Evolutionary conservation across 2,888 invertebrate genomes (phyloP), one percentile per base, ranked within the genome.

Genomic region (Onchidella celtica): DNA sequence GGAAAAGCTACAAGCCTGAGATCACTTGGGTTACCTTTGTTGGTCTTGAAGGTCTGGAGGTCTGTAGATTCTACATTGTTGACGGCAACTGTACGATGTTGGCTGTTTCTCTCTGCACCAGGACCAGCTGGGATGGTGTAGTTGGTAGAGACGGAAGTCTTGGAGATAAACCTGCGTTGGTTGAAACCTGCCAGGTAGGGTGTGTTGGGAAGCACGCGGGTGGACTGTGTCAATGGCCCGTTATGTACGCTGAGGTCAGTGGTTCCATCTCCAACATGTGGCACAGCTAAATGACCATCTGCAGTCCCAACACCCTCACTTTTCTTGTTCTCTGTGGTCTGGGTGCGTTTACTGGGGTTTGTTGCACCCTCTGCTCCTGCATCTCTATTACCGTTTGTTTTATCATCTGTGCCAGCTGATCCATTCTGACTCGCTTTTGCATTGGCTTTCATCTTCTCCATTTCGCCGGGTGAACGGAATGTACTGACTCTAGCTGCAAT

Each of bases 51-150:
- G 21, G 88, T 87, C 85, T 87, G 86, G 69, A 90, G 86, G 76
- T 90, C 90, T 24, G 89, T 87, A 17, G 88, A 88, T 82, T 90
- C 90, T 34, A 90, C 89, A 70, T 89, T 90, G 85, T 86, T 89
- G 17, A 89, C 89, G 38, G 87, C 84, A 29, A 89, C 72, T 6
- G 86, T 81, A 11, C 87, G 88, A 24, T 81, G 79, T 47, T 84
- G 84, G 63, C 40, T 57, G 66, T 79, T 83, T 38, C 69, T 61
- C 2, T 81, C 81, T 24, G 85, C 85, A 1, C 81, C 14, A 24
- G 77, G 55, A 32, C 86, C 85, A 34, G 81, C 57, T 57, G 90
- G 89, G 57, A 90, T 88, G 6, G 87, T 79, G 76, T 90, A 89
- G 83, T 89, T 91, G 75, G 82, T 85, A 4, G 90, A 89, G 57